Evolutionary conservation across 2,888 invertebrate genomes (phyloP), one percentile per base, ranked within the genome.

Genomic region (Drosophila phalerata): DNA sequence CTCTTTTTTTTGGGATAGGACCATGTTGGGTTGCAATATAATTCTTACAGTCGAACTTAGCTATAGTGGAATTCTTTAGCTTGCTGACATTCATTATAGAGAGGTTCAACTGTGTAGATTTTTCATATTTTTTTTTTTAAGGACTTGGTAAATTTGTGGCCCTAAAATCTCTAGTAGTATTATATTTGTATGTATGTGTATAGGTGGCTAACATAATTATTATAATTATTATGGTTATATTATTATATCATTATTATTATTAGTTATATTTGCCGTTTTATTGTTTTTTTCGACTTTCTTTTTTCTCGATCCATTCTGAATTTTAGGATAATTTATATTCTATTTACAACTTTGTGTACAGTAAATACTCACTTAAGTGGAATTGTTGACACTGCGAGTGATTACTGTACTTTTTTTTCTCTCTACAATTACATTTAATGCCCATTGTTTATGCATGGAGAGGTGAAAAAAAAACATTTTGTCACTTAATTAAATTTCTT

Each of bases 401-500:
- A 56, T 25, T 22, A 53, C 60, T 68, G 58, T 64, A 64, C 74
- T 37, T 45, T 22, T 22, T 9, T 13, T 13, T n/a, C 11, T 9
- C 9, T 48, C 75, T 68, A 74, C 74, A 52, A 53, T 65, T 74
- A 65, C 53, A 73, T 37, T 66, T 42, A 56, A 56, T 57, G 43
- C 28, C 32, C 52, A 43, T 51, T 53, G 25, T 49, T 57, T 49
- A 69, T 58, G 48, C 13, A n/a, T 43, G 43, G 47, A 52, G 55
- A 5, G 37, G 34, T 34, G 52, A 38, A 40, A 61, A 76, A 72
- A 79, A 74, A 69, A 53, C 61, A 48, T 79, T 13, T 80, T 34
- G 56, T 62, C 69, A 51, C 78, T 78, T 78, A 78, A 67, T 69
- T 69, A 68, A 60, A 58, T 71, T 55, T 62, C 85, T 84, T 88